These are phyloP conservation scores for Lacerta viridis DNA, from an alignment of 2,797 vertebrate genomes.

Conservation along the genomic window DNA sequence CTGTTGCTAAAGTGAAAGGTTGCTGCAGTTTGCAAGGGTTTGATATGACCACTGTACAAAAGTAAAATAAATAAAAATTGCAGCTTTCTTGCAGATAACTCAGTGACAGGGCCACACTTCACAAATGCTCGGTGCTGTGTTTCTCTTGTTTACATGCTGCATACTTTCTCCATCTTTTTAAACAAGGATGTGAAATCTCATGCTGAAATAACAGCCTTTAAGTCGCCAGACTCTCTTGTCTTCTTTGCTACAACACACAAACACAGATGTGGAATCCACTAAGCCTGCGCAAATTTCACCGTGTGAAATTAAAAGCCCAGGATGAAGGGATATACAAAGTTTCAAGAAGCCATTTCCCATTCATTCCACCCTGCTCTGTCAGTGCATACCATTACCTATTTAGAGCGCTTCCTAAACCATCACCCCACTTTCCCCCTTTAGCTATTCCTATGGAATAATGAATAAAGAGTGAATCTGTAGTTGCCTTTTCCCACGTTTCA, in stretches of 20 bases:
- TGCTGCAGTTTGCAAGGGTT: constrained; percentile 44
- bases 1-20: not conserved
- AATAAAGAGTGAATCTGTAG: not conserved
- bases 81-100: not conserved
- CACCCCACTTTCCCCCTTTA: not conserved
- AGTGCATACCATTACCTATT: not conserved
- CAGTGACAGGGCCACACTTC: not conserved
- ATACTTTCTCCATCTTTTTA: not conserved
- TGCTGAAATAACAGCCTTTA: not conserved
- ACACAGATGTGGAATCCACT: not conserved
- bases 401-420: constrained; percentile 30
- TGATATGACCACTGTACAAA: constrained; percentile 35
- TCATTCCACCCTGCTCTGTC: not conserved
- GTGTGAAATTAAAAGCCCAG: fast-evolving
- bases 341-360: not conserved
- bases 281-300: not conserved
- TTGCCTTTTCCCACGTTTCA: constrained; percentile 28
- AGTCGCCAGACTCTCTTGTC: not conserved
- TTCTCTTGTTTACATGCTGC: not conserved
- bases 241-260: not conserved
- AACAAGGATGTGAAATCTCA: not conserved
- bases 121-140: not conserved
- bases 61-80: not conserved
- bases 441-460: not conserved
- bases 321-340: not conserved